These are phyloP conservation scores for Brachycybe producta DNA, from an alignment of 2,888 invertebrate species.

Conservation along the genomic window DNA sequence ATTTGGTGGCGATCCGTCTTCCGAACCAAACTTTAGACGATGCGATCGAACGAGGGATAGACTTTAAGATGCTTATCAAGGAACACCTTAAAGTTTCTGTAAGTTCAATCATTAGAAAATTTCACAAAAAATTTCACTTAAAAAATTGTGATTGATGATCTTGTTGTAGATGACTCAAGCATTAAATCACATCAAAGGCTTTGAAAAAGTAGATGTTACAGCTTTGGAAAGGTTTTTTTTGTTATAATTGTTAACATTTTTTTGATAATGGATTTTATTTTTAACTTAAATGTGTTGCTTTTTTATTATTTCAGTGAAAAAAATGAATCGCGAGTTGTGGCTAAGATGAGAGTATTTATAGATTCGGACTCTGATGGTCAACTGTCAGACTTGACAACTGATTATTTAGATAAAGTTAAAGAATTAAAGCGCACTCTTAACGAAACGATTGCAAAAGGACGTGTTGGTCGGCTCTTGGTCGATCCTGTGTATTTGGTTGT, in stretches of 20 bases:
- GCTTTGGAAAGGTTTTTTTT: conserved; percentile 46
- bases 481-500: conserved; percentile 62
- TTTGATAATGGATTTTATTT: conserved; percentile 11
- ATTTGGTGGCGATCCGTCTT: conserved; percentile 13
- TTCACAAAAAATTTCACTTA: background rate
- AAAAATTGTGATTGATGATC: background rate
- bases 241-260: too few relatives aligned
- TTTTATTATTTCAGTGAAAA: conserved; percentile 37
- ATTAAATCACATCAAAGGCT: conserved; percentile 51
- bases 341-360: conserved; percentile 58
- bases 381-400: background rate
- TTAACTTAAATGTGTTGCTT: background rate
- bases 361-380: conserved; percentile 38
- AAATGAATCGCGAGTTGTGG: conserved; percentile 49
- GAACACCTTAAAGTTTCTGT: conserved; percentile 12
- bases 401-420: background rate
- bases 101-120: background rate
- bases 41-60: conserved; percentile 17
- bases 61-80: conserved; percentile 16
- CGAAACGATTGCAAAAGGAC: conserved; percentile 56
- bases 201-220: conserved; percentile 52
- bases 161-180: conserved; percentile 41
- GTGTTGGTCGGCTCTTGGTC: conserved; percentile 62
- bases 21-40: conserved; percentile 17
- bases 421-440: conserved; percentile 34